Conservation (phyloP, 1,140 invertebrate species). For the Listronotus oregonensis region DNA sequence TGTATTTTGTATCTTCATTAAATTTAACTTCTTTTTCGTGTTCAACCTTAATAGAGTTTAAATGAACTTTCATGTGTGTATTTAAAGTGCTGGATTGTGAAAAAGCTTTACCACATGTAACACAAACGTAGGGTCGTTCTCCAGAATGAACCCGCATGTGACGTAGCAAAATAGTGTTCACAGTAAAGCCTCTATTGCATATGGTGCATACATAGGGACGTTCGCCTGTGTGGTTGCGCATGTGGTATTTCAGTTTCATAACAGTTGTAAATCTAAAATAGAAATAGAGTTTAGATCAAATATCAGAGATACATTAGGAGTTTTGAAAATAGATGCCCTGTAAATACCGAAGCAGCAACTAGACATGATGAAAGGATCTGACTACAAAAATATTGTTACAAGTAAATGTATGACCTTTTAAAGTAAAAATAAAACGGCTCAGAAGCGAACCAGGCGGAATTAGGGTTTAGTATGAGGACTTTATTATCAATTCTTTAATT, state of each 20-base stretch:
- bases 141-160: slow-evolving; percentile 63
- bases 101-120: slow-evolving; percentile 60
- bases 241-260: slow-evolving; percentile 63
- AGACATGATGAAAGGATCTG: too few relatives aligned
- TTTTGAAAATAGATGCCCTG: background rate
- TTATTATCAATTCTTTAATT: too few relatives aligned
- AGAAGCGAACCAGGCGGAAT: too few relatives aligned
- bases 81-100: slow-evolving; percentile 55
- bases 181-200: slow-evolving; percentile 64
- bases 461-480: too few relatives aligned
- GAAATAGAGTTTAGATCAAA: background rate
- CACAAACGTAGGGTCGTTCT: slow-evolving; percentile 64
- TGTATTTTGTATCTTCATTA: slow-evolving; percentile 30
- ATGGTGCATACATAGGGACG: slow-evolving; percentile 68
- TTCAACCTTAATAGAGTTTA: slow-evolving; percentile 45
- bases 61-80: slow-evolving; percentile 54
- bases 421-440: too few relatives aligned
- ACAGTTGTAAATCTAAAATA: slow-evolving; percentile 53
- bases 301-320: background rate
- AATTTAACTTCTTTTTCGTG: slow-evolving; percentile 41
- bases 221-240: slow-evolving; percentile 67
- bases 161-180: slow-evolving; percentile 57
- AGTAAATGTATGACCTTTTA: too few relatives aligned
- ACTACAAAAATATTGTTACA: too few relatives aligned
- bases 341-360: too few relatives aligned